Conservation (phyloP, 2,888 invertebrate genomes). For the Microplitis deprimator region DNA sequence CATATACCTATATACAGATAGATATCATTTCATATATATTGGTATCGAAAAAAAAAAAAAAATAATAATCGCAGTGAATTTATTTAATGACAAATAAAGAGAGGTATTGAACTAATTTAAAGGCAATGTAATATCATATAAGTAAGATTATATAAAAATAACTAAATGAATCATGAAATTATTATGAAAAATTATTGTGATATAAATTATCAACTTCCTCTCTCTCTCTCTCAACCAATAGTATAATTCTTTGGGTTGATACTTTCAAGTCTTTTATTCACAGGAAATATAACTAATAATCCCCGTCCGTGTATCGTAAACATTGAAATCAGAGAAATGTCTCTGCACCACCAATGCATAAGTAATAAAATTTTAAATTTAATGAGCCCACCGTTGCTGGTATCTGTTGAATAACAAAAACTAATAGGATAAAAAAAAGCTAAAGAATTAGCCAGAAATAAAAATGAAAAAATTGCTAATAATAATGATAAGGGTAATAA, state of each 20-base stretch:
- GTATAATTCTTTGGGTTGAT: background rate
- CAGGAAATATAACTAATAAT: slow-evolving; percentile 43
- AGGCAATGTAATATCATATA: background rate
- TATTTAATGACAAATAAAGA: slow-evolving; percentile 1
- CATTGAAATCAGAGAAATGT: slow-evolving; percentile 34
- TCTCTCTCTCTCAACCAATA: too few relatives aligned
- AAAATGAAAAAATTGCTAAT: slow-evolving; percentile 2
- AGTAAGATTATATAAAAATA: background rate
- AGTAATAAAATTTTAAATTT: slow-evolving; percentile 40
- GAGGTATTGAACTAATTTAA: background rate
- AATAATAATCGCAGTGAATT: background rate
- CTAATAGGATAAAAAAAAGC: background rate
- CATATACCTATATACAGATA: background rate
- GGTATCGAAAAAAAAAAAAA: too few relatives aligned
- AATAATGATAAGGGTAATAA: slow-evolving; percentile 16
- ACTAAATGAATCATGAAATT: background rate
- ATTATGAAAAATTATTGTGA: background rate
- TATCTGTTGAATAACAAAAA: too few relatives aligned
- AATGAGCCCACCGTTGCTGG: slow-evolving; percentile 34
- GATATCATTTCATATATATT: too few relatives aligned
- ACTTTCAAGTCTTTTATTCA: slow-evolving; percentile 16
- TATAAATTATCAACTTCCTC: slow-evolving; percentile 14
- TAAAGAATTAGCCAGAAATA: background rate
- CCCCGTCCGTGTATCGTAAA: slow-evolving; percentile 33
- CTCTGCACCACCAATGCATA: background rate